A percentile compares a stretch with the other conserved stretches of the same genome.
phyloP scores from a whole-genome alignment of 2,113 vertebrate genomes.

The Protobothrops flavoviridis region DNA sequence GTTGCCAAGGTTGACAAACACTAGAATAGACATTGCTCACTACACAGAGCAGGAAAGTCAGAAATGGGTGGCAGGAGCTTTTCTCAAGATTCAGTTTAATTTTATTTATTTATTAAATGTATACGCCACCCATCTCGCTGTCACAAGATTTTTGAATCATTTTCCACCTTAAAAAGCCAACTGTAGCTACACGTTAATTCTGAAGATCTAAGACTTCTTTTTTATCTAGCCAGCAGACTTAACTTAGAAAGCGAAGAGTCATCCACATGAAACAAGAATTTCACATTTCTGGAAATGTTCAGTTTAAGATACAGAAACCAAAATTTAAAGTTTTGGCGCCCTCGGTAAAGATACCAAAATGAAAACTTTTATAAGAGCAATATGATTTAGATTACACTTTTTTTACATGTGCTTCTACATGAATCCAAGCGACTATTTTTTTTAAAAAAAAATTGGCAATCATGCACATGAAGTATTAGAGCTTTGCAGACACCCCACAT shows the following conservation, averaged over 20 bases:
- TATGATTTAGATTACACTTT: not conserved
- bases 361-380: not conserved
- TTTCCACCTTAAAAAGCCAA: not conserved
- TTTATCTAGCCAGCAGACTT: not conserved
- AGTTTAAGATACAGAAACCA: not conserved
- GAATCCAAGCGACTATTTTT: not conserved
- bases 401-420: not conserved
- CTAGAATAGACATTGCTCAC: not conserved
- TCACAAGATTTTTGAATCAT: not conserved
- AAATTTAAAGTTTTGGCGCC: not conserved
- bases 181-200: not conserved
- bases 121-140: not conserved
- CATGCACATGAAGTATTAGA: not conserved
- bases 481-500: not conserved
- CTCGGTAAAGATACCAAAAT: not conserved
- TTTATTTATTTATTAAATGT: not conserved
- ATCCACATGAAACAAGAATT: not conserved
- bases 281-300: not conserved
- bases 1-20: not conserved
- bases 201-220: not conserved
- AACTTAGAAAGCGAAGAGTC: not conserved
- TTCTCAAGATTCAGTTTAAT: not conserved
- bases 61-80: not conserved
- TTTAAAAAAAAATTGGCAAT: not conserved
- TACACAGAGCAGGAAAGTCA: not conserved